A percentile compares a stretch with the other conserved stretches of the same genome.
phyloP scores from a whole-genome alignment of 2,113 vertebrate genomes.

The Rhinopomastus cyanomelas region DNA sequence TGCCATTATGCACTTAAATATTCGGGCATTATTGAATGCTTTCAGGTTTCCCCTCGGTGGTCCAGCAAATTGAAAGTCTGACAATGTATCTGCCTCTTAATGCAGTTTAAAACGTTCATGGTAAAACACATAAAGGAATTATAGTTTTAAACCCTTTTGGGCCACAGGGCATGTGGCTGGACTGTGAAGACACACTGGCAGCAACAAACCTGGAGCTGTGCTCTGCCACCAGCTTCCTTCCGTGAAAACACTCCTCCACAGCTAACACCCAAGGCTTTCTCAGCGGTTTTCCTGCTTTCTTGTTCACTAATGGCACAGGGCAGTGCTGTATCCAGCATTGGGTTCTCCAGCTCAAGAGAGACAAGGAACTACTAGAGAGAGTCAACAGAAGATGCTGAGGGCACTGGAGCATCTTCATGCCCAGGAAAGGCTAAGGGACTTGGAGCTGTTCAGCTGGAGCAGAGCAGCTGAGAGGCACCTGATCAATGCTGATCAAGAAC shows the following conservation, averaged over 20 bases:
- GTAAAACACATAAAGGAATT: neutral
- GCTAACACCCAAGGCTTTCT: neutral
- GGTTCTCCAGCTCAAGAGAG: no score
- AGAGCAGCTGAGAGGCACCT: no score
- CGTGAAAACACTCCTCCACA: neutral
- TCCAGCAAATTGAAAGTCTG: constrained; percentile 31
- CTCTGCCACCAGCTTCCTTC: no score
- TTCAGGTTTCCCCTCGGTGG: constrained; percentile 42
- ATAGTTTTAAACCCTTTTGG: neutral
- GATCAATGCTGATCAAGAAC: no score
- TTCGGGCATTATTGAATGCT: constrained; percentile 52
- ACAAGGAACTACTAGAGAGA: no score
- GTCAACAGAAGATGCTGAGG: no score
- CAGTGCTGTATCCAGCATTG: no score
- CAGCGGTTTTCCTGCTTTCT: neutral
- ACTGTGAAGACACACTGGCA: neutral
- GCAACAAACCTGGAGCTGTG: rapidly evolving
- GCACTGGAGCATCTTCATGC: no score
- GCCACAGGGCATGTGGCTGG: rapidly evolving
- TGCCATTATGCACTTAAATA: constrained; percentile 58
- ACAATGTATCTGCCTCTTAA: neutral
- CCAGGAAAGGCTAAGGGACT: no score
- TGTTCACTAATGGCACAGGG: neutral
- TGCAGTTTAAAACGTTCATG: constrained; percentile 26
- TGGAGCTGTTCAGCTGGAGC: no score